phyloP scores from a whole-genome alignment of 2,113 vertebrate genomes.

The Amphiprion ocellaris region DNA sequence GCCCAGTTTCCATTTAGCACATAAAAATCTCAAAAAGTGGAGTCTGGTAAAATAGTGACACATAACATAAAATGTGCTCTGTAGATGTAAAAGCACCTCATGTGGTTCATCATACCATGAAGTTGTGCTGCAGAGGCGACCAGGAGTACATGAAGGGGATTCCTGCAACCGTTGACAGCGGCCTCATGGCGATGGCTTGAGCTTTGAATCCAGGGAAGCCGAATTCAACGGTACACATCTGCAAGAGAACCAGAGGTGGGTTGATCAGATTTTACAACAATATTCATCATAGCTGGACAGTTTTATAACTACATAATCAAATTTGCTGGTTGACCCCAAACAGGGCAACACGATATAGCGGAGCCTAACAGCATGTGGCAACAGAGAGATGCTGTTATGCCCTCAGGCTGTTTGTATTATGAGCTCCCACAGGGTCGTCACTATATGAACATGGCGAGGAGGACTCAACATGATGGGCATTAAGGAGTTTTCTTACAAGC shows the following conservation, averaged over 20 bases:
- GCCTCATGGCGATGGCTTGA: slow-evolving; percentile 92
- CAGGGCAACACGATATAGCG: slow-evolving; percentile 1
- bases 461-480: slow-evolving; percentile 1
- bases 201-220: slow-evolving; percentile 91
- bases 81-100: not conserved
- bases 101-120: slow-evolving; percentile 89
- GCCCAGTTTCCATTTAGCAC: not conserved
- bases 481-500: slow-evolving; percentile 5
- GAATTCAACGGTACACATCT: slow-evolving; percentile 94
- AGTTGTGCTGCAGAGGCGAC: slow-evolving; percentile 99
- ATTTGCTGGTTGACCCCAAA: not conserved
- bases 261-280: slow-evolving; percentile 21
- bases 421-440: slow-evolving; percentile 34
- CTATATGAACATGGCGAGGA: slow-evolving; percentile 4
- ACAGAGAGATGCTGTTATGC: slow-evolving; percentile 19
- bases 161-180: slow-evolving; percentile 94
- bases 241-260: slow-evolving; percentile 52
- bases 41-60: not conserved
- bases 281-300: not conserved
- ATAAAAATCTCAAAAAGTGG: not conserved
- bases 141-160: slow-evolving; percentile 99
- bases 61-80: not conserved
- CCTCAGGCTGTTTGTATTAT: slow-evolving; percentile 40
- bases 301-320: slow-evolving; percentile 4
- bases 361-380: not conserved